Percentiles rank a stretch among this genome's conserved stretches.
Evolutionary conservation across 2,113 vertebrate genomes (phyloP).

Genomic region (Ophiodon elongatus): DNA sequence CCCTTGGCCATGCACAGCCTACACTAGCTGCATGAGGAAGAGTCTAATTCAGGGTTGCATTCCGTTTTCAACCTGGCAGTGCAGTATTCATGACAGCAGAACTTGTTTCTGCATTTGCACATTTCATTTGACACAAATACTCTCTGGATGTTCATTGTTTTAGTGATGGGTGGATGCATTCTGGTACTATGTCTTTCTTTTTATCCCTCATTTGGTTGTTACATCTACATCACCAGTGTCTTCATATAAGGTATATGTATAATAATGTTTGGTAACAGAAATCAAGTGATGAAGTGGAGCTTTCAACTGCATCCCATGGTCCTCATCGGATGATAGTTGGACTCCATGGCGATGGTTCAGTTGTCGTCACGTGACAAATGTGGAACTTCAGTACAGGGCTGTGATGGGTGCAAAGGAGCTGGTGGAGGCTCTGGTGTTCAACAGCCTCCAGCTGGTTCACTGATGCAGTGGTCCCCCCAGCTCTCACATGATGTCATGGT

Average conservation of each 20-base stretch:
- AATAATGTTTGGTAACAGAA: background rate
- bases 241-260: background rate
- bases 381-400: background rate
- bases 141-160: background rate
- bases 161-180: background rate
- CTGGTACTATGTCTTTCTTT: slow-evolving; percentile 17
- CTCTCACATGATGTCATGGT: background rate
- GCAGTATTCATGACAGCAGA: background rate
- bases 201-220: background rate
- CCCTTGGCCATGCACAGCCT: background rate
- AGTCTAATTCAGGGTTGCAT: background rate
- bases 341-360: background rate
- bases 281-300: background rate
- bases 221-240: background rate
- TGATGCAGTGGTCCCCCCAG: background rate
- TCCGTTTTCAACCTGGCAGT: background rate
- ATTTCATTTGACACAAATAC: background rate
- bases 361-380: background rate
- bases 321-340: background rate
- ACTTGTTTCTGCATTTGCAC: background rate
- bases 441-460: background rate
- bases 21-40: background rate
- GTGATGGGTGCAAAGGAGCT: background rate
- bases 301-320: background rate
- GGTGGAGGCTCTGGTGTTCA: background rate